Evolutionary conservation across 2,797 vertebrate species (phyloP).

Genomic region (Discoglossus pictus): DNA sequence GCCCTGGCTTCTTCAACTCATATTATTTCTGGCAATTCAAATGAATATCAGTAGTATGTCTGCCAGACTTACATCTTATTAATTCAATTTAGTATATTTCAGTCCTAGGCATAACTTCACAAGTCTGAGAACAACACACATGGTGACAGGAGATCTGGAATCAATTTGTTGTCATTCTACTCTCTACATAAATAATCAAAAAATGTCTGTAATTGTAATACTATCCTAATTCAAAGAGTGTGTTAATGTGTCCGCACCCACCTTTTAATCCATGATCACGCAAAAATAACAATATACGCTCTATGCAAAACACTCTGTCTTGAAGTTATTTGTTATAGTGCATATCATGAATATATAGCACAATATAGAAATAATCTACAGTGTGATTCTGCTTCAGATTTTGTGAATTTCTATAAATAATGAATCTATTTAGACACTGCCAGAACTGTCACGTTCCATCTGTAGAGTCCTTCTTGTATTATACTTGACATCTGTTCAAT

Average conservation of each 20-base stretch:
- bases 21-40: conserved; percentile 30
- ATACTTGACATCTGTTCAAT: conserved; percentile 8
- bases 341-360: neutral
- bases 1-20: neutral
- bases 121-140: conserved; percentile 17
- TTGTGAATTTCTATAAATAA: conserved; percentile 5
- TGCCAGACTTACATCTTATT: conserved; percentile 38
- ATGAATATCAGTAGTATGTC: neutral
- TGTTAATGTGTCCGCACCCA: conserved; percentile 11
- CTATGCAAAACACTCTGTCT: neutral
- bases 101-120: conserved; percentile 40
- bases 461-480: neutral
- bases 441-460: conserved; percentile 20
- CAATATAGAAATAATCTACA: neutral
- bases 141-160: conserved; percentile 34
- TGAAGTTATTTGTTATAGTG: conserved; percentile 5
- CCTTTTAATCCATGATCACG: neutral
- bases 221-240: conserved; percentile 45
- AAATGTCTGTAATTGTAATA: conserved; percentile 32
- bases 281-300: no score
- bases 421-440: neutral
- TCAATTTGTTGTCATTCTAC: conserved; percentile 38
- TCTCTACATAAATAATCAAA: conserved; percentile 26
- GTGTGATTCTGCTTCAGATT: neutral
- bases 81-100: conserved; percentile 35